These are phyloP conservation scores for Meandrina meandrites DNA, from an alignment of 92 coral and sea anemone genomes.

Conservation along the genomic window DNA sequence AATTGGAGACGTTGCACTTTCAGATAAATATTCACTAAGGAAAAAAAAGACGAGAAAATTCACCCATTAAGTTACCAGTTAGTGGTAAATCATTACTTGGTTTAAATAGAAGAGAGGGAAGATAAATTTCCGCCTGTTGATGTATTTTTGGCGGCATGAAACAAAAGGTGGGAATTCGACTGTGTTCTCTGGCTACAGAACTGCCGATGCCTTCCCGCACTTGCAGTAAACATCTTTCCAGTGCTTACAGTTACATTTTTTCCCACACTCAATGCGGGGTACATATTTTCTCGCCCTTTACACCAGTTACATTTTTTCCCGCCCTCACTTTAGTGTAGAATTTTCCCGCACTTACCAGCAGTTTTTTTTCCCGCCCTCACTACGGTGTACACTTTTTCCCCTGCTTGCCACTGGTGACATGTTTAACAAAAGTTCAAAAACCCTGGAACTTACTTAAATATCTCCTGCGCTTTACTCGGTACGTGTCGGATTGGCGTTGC, in stretches of 20 bases:
- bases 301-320: background rate
- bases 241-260: no score
- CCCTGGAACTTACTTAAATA: slow-evolving; percentile 72
- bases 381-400: background rate
- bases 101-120: background rate
- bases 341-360: background rate
- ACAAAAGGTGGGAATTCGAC: no score
- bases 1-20: slow-evolving; percentile 87
- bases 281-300: no score
- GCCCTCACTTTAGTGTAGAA: background rate
- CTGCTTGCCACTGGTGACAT: background rate
- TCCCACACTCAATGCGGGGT: no score
- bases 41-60: slow-evolving; percentile 3
- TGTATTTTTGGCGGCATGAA: no score
- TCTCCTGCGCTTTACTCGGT: slow-evolving; percentile 78
- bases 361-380: background rate
- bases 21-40: slow-evolving; percentile 84
- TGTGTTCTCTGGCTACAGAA: no score
- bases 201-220: no score
- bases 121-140: no score
- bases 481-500: slow-evolving; percentile 82
- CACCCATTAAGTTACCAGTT: background rate
- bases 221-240: no score
- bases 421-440: background rate
- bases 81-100: background rate